These are phyloP conservation scores for Chloroceryle inda DNA, from an alignment of 2,797 vertebrate species.

Conservation along the genomic window DNA sequence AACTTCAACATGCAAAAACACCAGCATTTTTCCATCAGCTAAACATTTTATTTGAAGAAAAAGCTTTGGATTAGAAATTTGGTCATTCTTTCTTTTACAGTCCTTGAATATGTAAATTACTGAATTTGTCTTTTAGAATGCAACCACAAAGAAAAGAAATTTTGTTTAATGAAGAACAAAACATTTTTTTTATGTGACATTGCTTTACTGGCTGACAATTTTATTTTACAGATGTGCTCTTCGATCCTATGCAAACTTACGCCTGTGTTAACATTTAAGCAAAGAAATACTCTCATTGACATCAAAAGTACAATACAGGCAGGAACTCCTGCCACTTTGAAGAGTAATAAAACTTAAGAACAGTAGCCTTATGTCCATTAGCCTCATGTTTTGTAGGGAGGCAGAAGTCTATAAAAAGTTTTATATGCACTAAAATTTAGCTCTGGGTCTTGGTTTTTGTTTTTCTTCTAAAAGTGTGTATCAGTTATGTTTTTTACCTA, in stretches of 20 bases:
- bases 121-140: slow-evolving; percentile 23
- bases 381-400: too few species aligned
- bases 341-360: background rate
- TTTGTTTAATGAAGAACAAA: slow-evolving; percentile 45
- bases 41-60: background rate
- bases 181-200: background rate
- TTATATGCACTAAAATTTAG: too few species aligned
- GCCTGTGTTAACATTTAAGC: background rate
- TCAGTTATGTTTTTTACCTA: background rate
- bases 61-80: background rate
- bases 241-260: background rate
- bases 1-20: background rate
- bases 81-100: background rate
- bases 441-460: accelerated
- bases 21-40: background rate
- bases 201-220: slow-evolving; percentile 34
- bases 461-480: background rate
- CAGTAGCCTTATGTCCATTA: too few species aligned
- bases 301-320: background rate
- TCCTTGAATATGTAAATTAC: background rate
- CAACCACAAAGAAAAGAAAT: slow-evolving; percentile 40
- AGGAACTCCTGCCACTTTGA: background rate
- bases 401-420: too few species aligned
- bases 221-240: background rate
- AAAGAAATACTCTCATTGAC: background rate